Percentiles rank a stretch among this genome's conserved stretches.
These are phyloP conservation scores for Eupithecia subfuscata DNA, from an alignment of 2,888 invertebrate genomes.

Conservation along the genomic window DNA sequence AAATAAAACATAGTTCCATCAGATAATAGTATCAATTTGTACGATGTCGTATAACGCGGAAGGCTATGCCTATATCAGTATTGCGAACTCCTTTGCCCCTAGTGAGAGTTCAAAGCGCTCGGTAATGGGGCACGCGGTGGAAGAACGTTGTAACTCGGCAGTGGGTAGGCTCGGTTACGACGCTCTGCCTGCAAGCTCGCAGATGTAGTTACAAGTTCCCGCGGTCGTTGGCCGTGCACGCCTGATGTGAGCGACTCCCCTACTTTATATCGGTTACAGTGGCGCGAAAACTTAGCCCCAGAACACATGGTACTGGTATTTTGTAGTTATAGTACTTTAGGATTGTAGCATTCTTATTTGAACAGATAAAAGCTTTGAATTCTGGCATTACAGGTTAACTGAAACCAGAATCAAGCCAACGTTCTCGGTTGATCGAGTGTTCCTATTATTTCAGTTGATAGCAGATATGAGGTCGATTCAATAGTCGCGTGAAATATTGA, in stretches of 20 bases:
- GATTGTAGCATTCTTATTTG: background rate
- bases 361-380: background rate
- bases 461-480: slow-evolving; percentile 11
- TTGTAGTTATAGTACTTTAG: background rate
- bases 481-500: slow-evolving; percentile 45
- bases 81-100: slow-evolving; percentile 64
- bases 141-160: slow-evolving; percentile 56
- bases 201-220: slow-evolving; percentile 83
- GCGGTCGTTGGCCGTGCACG: slow-evolving; percentile 77
- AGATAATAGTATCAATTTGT: slow-evolving; percentile 35
- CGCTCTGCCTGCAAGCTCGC: slow-evolving; percentile 60
- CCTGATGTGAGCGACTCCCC: slow-evolving; percentile 74
- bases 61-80: slow-evolving; percentile 59
- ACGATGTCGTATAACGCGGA: slow-evolving; percentile 58
- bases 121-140: slow-evolving; percentile 46
- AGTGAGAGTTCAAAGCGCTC: slow-evolving; percentile 74
- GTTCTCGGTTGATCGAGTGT: slow-evolving; percentile 14
- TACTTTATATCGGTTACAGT: slow-evolving; percentile 70
- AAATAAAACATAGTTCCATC: slow-evolving; percentile 25
- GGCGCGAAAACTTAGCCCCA: slow-evolving; percentile 64
- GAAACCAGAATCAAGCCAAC: slow-evolving; percentile 11
- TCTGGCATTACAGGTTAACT: slow-evolving; percentile 5
- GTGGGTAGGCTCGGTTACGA: slow-evolving; percentile 58
- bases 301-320: slow-evolving; percentile 42
- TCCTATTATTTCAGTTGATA: slow-evolving; percentile 19